Percentiles rank a stretch among this genome's conserved stretches.
These are phyloP conservation scores for Anniella stebbinsi DNA, from an alignment of 2,797 vertebrate species.

Conservation along the genomic window DNA sequence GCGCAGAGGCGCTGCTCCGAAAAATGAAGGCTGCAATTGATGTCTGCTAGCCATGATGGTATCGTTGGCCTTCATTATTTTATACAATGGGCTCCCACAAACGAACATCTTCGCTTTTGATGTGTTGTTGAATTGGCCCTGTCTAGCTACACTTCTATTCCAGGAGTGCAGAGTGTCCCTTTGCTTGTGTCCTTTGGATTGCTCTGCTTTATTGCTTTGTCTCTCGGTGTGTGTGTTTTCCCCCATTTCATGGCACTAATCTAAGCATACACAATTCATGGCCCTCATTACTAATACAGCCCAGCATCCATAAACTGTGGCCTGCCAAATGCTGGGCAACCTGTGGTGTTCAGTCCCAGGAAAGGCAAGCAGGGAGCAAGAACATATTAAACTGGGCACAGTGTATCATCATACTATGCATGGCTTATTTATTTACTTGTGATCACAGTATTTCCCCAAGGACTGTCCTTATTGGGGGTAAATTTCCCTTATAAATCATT, in stretches of 20 bases:
- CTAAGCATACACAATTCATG: background rate
- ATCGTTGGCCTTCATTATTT: constrained; percentile 55
- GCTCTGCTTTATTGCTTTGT: background rate
- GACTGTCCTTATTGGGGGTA: background rate
- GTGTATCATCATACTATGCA: background rate
- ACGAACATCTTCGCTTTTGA: constrained; percentile 46
- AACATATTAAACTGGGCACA: background rate
- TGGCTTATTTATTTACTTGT: too few species aligned
- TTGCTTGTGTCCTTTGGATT: constrained; percentile 1
- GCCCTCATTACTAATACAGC: background rate
- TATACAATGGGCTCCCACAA: constrained; percentile 56
- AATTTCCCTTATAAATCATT: background rate
- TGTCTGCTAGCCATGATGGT: constrained; percentile 58
- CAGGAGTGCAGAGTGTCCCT: constrained; percentile 11
- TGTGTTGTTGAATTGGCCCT: constrained; percentile 53
- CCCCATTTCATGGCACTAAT: background rate
- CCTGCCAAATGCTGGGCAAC: background rate
- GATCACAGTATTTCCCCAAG: background rate
- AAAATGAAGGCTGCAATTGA: constrained; percentile 46
- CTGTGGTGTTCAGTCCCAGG: background rate
- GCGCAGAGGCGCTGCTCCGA: constrained; percentile 31
- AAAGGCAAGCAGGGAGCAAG: background rate
- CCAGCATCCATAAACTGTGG: background rate
- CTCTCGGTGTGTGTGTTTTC: background rate
- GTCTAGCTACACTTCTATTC: constrained; percentile 46